Base-by-base conservation (phyloP, 2,113 vertebrate species). In the Bambusicola thoracicus region DNA sequence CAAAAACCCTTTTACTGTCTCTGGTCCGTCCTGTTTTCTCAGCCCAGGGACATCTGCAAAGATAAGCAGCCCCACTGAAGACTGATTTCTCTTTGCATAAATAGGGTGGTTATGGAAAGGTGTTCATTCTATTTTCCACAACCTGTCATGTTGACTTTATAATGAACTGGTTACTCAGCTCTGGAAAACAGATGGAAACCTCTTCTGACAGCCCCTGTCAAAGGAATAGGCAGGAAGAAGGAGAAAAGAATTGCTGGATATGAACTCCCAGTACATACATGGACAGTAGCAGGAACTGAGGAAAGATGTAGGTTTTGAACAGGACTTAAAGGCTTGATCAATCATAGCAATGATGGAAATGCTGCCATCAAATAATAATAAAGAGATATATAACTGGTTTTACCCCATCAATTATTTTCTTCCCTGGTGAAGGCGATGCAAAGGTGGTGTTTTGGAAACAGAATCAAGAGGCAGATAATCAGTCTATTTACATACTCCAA, bases 201-300 rank as follows among this genome's bases (percentile, higher is more conserved):
- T 97, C 91, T 96, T 95, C 95, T 97, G 96, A 98, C 97, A 97
- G 91, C 58, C 88, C 84, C 87, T 97, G 95, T 96, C 95, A 96
- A 91, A 95, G 36, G 86, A 94, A 92, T 91, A 92, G 93, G 90
- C 93, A 96, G 14, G 66, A 89, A 96, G 85, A 55, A 51, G 81
- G 67, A 34, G 51, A 92, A 91, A 95, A 85, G 74, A 81, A 94
- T 92, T 89, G 78, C 59, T 86, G 93, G 92, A 24, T 90, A 77
- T 84, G 93, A 96, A 92, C 94, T 94, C 68, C 44, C 46, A 30
- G 59, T 86, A 48, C 58, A 76, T 78, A 85, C 79, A 81, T 12
- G 93, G 95, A 81, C 85, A 90, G 84, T 49, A 66, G 93, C 83
- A 94, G 84, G 66, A 91, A 55, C 56, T 40, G 80, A 83, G 61